Evolutionary conservation across 1,140 invertebrate genomes (phyloP).

Genomic region (Paralvinella palmiformis): DNA sequence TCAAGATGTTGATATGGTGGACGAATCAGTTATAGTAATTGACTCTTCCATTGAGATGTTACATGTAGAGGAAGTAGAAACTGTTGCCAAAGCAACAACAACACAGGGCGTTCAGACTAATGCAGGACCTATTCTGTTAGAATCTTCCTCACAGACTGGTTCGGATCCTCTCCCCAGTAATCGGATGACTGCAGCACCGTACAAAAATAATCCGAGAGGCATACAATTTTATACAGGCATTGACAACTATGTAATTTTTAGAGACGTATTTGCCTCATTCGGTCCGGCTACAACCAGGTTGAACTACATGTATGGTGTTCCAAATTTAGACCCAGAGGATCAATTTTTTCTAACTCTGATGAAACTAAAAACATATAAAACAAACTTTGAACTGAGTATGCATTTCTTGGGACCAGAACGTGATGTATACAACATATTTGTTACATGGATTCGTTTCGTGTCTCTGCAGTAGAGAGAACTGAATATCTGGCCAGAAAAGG

Average conservation of each 20-base stretch:
- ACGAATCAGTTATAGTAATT: no score
- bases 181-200: no score
- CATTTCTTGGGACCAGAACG: neutral
- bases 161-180: no score
- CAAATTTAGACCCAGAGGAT: neutral
- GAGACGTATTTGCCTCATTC: neutral
- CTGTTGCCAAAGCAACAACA: no score
- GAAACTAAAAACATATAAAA: neutral
- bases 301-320: neutral
- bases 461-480: constrained; percentile 4
- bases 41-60: no score
- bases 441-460: constrained; percentile 8
- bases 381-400: neutral
- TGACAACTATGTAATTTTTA: neutral
- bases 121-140: no score
- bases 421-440: constrained; percentile 4
- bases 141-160: no score
- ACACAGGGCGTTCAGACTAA: no score
- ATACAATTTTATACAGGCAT: neutral
- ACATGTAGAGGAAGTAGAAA: no score
- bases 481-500: neutral
- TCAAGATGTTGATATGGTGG: no score
- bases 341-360: constrained; percentile 1
- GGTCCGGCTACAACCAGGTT: neutral
- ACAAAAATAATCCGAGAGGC: neutral